Evolutionary conservation across 2,113 vertebrate genomes (phyloP), one percentile per base, ranked within the genome.

Genomic region (Labeo catla): DNA sequence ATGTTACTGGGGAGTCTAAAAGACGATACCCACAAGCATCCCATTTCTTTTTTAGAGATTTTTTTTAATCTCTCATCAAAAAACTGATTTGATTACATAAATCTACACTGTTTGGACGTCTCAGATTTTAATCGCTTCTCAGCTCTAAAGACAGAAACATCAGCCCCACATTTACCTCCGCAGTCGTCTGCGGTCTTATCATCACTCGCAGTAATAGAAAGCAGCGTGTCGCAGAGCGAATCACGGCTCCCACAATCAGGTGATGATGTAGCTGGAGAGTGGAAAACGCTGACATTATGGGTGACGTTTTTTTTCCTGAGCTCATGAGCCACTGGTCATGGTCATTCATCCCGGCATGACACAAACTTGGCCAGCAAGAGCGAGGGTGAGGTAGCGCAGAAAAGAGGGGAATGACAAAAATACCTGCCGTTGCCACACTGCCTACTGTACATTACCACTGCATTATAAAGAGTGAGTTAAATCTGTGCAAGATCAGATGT

Each of bases 211-310:
- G 65, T 76, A 54, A 81, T 7, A 39, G 68, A 63, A 65, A 70
- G 68, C 19, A 43, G 61, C 9, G 43, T 19, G 34, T 50, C 2
- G 21, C 49, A 39, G 23, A 61, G 73, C 36, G 63, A 84, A 88
- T 77, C 59, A 84, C 43, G 19, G 68, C 87, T 10, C 16, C 49
- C 81, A 43, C 82, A 86, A 36, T 84, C 70, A 87, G 50, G 68
- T 86, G 70, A 77, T 70, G 85, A 81, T 73, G 81, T 50, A 87
- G 73, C 73, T 23, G 76, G 49, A 74, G 36, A 65, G 70, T 45
- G 86, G 68, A 72, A 81, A 83, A 84, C 34, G 77, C 61, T 82
- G 73, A 84, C 54, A 16, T 50, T 52, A 76, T 84, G 16, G 66
- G 61, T 47, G 52, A 81, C 63, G 16, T 19, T 74, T 83, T 77